Evolutionary conservation across 2,888 invertebrate genomes (phyloP), one percentile per base, ranked within the genome.

Genomic region (Schizaphis graminum): DNA sequence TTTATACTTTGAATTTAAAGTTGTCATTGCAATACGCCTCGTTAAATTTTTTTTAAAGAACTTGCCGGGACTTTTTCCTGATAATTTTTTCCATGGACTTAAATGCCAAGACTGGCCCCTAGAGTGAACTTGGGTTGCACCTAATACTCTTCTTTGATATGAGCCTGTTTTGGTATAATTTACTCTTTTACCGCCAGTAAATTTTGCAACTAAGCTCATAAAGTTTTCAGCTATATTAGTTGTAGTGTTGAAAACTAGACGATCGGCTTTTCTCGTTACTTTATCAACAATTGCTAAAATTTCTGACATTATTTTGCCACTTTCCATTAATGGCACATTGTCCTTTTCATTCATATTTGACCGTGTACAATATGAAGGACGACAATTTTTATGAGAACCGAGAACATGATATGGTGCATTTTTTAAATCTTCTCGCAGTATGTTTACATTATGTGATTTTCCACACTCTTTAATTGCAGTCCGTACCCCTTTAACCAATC

Each of bases 81-180:
- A 0, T 47, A 67, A 67, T 57, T 57, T 57, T 89, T 89, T 89
- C 41, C 57, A 35, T 0, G 56, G 89, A 41, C 56, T 41, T 57
- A 57, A 56, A 0, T 41, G 56, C 56, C 89, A 56, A 89, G 56
- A 89, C 1, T 0, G 41, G 5, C 89, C 89, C 1, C 13, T 56
- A 11, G 26, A 41, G 41, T 89, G 41, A 89, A 89, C 89, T 57
- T 89, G 89, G 1, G 57, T 44, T 89, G 57, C 89, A 0, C 89
- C 89, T 89, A 89, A 56, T 5, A 89, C 89, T 57, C 89, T 53
- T 88, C 88, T 88, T 88, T 88, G 10, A 5, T 88, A 88, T 53
- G 88, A 88, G 0, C 53, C 88, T 35, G 88, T 88, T 88, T 56
- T 88, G 24, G 88, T 88, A 53, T 24, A 88, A 53, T 53, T 88